A percentile compares a stretch with the other conserved stretches of the same genome.
Conservation (phyloP, 2,888 invertebrate species). For the Eilema caniola region DNA sequence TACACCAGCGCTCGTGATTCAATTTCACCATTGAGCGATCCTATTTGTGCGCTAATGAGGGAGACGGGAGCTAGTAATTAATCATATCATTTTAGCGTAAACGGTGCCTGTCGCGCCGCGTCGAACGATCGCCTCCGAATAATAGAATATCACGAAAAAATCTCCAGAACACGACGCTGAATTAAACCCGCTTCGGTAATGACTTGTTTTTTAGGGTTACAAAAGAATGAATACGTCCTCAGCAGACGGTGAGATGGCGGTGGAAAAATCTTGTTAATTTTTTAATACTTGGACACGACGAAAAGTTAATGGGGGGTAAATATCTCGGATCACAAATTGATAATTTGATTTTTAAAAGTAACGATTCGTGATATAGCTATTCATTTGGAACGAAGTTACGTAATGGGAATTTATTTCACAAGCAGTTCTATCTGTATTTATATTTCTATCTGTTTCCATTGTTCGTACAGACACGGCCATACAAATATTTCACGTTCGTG, state of each 20-base stretch:
- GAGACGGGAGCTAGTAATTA: constrained; percentile 81
- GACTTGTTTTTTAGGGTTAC: constrained; percentile 87
- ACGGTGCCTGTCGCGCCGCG: constrained; percentile 73
- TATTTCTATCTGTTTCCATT: background rate
- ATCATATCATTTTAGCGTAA: constrained; percentile 85
- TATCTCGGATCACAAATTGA: constrained; percentile 49
- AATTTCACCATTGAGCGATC: constrained; percentile 84
- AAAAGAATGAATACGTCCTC: constrained; percentile 84
- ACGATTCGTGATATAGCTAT: constrained; percentile 60
- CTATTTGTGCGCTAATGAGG: constrained; percentile 85
- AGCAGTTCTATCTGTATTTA: constrained; percentile 10
- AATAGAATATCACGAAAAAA: constrained; percentile 82
- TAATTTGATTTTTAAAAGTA: constrained; percentile 54
- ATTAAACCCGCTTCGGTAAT: constrained; percentile 83
- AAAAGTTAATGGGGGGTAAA: constrained; percentile 76
- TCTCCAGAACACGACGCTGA: constrained; percentile 77
- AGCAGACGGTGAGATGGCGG: constrained; percentile 73
- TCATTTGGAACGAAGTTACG: constrained; percentile 49
- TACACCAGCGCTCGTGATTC: constrained; percentile 74
- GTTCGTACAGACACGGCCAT: background rate
- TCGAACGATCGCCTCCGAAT: constrained; percentile 79
- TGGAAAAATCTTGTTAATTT: constrained; percentile 78
- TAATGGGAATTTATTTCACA: constrained; percentile 40
- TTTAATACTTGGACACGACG: constrained; percentile 68
- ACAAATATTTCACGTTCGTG: background rate